Percentiles rank a stretch among this genome's conserved stretches.
Evolutionary conservation across 2,888 invertebrate species (phyloP).

Genomic region (Drosophila incognita): DNA sequence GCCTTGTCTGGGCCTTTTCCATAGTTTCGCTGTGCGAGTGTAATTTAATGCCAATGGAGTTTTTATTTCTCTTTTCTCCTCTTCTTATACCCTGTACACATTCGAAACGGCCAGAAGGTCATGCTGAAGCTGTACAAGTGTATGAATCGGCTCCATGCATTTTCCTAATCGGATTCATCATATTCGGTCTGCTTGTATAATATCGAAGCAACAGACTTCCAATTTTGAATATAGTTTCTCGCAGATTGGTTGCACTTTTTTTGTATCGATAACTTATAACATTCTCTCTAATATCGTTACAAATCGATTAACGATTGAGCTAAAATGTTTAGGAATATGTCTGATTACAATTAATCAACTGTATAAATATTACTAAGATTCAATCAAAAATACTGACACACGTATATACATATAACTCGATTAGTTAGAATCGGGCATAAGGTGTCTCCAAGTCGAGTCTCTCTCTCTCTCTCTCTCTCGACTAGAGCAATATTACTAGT

Average conservation of each 20-base stretch:
- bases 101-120: background rate
- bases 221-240: background rate
- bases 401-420: background rate
- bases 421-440: background rate
- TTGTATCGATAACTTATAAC: background rate
- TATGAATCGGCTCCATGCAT: background rate
- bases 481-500: background rate
- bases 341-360: background rate
- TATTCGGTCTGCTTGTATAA: background rate
- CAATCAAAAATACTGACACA: background rate
- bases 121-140: background rate
- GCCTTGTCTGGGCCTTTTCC: slow-evolving; percentile 60
- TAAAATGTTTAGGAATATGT: background rate
- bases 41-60: slow-evolving; percentile 76
- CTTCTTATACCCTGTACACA: slow-evolving; percentile 2
- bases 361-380: background rate
- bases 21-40: slow-evolving; percentile 39
- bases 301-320: background rate
- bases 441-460: background rate
- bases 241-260: background rate
- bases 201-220: background rate
- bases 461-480: background rate
- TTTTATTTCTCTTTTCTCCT: slow-evolving; percentile 18
- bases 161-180: background rate
- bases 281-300: background rate